Base-by-base conservation (phyloP, 2,888 invertebrate genomes). In the Aradus depressus region DNA sequence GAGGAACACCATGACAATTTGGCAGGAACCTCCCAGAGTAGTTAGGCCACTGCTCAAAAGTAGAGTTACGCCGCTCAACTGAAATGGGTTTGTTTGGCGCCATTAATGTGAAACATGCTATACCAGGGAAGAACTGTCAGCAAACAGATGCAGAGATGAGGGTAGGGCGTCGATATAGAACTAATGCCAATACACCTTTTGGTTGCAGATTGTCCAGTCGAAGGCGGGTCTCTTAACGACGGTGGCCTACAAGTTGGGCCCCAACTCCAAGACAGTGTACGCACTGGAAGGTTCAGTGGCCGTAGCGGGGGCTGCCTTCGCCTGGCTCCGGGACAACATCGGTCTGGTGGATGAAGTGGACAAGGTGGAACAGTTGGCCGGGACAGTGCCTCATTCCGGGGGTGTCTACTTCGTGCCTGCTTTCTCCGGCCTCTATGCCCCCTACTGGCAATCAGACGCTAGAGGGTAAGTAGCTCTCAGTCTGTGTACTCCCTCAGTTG, bases 361-460 rank as follows among this genome's bases (percentile, higher is more conserved):
- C 22, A 81, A 87, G 62, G 75, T 78, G 60, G 88, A 80, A 67
- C 69, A 71, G 1, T 66, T 84, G 51, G 82, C 84, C 2, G 67
- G 72, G 44, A 66, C 68, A 42, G 81, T 80, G 1, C 70, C 71
- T 43, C 70, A 72, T 60, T 74, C 77, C 1, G 85, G 86, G 32
- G 91, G 86, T 61, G 84, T 95, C 58, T 88, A 86, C 66, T 95
- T 97, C 70, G 93, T 97, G 8, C 95, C 96, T n/a, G 95, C 95
- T 4, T 95, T 97, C 70, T 89, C 90, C 58, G 97, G 96, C 0
- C 71, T 97, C 4, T 95, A 90, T 68, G 90, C 96, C 51, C 97
- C 97, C 0, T 84, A 95, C 68, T 97, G 97, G 97, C 81, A 87
- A 60, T 83, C 88, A 63, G 90, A 93, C 68, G 91, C 92, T 1